Evolutionary conservation across 2,888 invertebrate species (phyloP), one percentile per base, ranked within the genome.

Genomic region (Athalia cordata): DNA sequence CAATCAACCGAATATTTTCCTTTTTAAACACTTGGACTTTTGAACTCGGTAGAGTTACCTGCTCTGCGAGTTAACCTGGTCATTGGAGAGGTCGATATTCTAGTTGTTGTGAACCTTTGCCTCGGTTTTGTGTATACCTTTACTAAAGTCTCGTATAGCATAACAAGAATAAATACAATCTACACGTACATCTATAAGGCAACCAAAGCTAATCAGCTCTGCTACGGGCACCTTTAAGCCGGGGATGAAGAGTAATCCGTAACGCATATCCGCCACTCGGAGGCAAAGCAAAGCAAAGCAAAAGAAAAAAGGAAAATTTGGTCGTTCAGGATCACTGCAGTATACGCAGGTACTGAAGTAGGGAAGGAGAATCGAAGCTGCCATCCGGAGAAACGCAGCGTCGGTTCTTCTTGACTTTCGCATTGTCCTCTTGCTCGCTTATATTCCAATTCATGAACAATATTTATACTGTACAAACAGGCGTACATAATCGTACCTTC

Each of bases 1-100:
- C 81, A 84, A 84, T 83, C 83, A 81, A 81, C 79, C 81, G 80
- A 81, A 81, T 82, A 80, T 79, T 82, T 84, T 83, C 77, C 81
- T 77, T 81, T 78, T 80, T 80, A 80, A 80, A 80, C 52, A 49
- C 45, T 70, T 74, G 70, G 62, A 66, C 74, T 82, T 72, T 72
- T 72, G 52, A 52, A 29, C 43, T 68, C 29, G 8, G 29, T 52
- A 13, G 72, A 59, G 72, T 57, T 72, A 72, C 72, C 72, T 70
- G 70, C 43, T 57, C 72, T 15, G 45, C 47, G 8, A 59, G 72
- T 72, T 59, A 59, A 72, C 72, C 72, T 72, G 72, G 72, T 72
- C 72, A 47, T 52, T 11, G 55, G n/a, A 59, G 59, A 45, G 57
- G 59, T 59, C 70, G 45, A 72, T 11, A 72, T 52, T 29, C 13